A percentile compares a stretch with the other conserved stretches of the same genome.
phyloP scores from a whole-genome alignment of 2,888 invertebrate species.

The Acanthacorydalis orientalis region DNA sequence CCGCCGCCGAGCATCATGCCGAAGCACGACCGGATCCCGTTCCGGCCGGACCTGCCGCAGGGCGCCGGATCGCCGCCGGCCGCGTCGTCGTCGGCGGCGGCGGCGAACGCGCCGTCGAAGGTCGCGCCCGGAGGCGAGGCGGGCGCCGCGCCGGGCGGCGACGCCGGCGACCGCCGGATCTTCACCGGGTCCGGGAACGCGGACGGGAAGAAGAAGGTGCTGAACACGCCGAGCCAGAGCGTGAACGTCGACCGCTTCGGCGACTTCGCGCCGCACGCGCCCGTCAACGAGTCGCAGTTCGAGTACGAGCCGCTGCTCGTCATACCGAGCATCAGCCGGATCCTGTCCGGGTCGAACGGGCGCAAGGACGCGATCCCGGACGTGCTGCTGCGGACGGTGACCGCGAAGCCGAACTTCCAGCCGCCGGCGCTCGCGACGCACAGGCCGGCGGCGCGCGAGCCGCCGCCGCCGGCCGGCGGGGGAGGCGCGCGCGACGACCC shows the following conservation, averaged over 20 bases:
- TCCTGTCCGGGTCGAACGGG: constrained; percentile 72
- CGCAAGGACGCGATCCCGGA: constrained; percentile 68
- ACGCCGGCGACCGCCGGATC: constrained; percentile 13
- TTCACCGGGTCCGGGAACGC: constrained; percentile 9
- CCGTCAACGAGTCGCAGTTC: constrained; percentile 22
- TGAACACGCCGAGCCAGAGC: constrained; percentile 60
- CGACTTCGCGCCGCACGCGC: constrained; percentile 20
- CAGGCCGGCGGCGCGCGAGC: constrained; percentile 10
- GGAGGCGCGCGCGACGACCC: constrained; percentile 5
- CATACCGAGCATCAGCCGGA: constrained; percentile 72
- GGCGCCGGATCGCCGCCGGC: constrained; percentile 3
- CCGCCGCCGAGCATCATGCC: constrained; percentile 72
- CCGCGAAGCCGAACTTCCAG: constrained; percentile 30
- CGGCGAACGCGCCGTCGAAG: constrained; percentile 8
- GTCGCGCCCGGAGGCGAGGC: constrained; percentile 7
- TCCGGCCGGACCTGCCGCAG: constrained; percentile 44
- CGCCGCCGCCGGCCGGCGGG: background rate
- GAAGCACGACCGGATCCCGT: constrained; percentile 68
- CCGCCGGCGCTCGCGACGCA: constrained; percentile 13
- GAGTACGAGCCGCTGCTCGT: constrained; percentile 20
- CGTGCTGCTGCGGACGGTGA: constrained; percentile 51
- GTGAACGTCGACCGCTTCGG: constrained; percentile 22
- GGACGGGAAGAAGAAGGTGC: constrained; percentile 48
- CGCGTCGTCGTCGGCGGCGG: constrained; percentile 6
- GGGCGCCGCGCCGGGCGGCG: constrained; percentile 7